phyloP scores from a whole-genome alignment of 2,888 invertebrate genomes.

The Prosapia bicincta region DNA sequence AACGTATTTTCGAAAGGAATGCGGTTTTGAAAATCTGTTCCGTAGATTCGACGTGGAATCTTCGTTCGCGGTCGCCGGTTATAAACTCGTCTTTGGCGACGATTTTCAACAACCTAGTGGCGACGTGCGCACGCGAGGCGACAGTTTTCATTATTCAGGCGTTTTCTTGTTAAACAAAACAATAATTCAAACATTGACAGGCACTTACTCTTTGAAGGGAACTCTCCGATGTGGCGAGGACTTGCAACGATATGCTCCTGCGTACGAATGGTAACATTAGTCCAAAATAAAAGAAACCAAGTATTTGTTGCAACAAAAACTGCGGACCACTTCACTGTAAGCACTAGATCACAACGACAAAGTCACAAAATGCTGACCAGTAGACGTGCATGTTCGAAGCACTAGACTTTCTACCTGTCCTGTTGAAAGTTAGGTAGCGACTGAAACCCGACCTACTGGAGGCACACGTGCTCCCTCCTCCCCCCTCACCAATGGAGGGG shows the following conservation, averaged over 20 bases:
- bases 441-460: neutral
- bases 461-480: neutral
- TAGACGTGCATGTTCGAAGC: neutral
- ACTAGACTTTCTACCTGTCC: neutral
- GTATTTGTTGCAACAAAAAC: neutral
- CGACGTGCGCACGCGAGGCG: no score
- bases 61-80: no score
- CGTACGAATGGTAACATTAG: constrained; percentile 18
- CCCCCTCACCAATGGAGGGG: neutral
- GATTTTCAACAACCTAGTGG: no score
- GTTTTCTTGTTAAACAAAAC: no score
- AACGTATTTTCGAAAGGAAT: constrained; percentile 31
- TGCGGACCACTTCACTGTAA: neutral
- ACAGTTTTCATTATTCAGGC: no score
- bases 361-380: neutral
- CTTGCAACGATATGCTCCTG: constrained; percentile 13
- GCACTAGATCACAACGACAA: neutral
- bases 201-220: constrained; percentile 13
- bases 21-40: constrained; percentile 30
- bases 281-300: neutral
- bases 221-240: constrained; percentile 22
- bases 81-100: no score
- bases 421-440: neutral
- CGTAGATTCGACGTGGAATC: neutral
- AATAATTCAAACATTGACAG: no score